phyloP scores from a whole-genome alignment of 2,797 vertebrate species.

The Heterohyrax brucei region DNA sequence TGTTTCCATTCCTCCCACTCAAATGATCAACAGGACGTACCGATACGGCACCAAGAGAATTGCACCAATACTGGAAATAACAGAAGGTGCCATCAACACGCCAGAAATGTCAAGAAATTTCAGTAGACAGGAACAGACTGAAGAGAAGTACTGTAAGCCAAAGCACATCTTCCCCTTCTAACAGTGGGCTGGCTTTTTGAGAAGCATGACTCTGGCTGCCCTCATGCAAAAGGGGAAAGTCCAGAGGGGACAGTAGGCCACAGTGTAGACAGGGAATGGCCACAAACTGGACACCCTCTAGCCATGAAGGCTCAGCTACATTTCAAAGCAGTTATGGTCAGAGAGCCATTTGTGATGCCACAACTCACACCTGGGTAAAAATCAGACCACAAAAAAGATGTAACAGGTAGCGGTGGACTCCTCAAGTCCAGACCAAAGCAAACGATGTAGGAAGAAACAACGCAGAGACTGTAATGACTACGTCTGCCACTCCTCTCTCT shows the following conservation, averaged over 20 bases:
- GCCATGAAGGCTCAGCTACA: not conserved
- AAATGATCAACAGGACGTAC: not conserved
- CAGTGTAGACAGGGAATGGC: not conserved
- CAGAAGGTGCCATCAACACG: not conserved
- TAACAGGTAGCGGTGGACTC: not conserved
- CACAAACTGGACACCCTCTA: not conserved
- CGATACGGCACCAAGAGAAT: not conserved
- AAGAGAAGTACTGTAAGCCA: not conserved
- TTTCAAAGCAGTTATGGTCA: not conserved
- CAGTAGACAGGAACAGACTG: not conserved
- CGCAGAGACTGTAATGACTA: accelerated
- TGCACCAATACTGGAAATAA: not conserved
- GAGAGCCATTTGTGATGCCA: not conserved
- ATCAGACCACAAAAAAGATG: not conserved
- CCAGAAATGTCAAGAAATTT: not conserved
- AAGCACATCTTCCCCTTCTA: not conserved
- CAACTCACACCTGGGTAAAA: not conserved
- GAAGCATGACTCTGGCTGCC: not conserved
- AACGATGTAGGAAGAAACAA: not conserved
- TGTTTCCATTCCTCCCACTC: not conserved
- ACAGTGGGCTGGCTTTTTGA: not conserved
- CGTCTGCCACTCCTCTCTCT: not conserved
- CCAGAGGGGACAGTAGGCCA: not conserved
- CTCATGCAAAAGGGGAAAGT: not conserved
- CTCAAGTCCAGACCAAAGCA: not conserved